A percentile compares a stretch with the other conserved stretches of the same genome.
These are phyloP conservation scores for Australoheros facetus DNA, from an alignment of 2,797 vertebrate genomes.

Conservation along the genomic window DNA sequence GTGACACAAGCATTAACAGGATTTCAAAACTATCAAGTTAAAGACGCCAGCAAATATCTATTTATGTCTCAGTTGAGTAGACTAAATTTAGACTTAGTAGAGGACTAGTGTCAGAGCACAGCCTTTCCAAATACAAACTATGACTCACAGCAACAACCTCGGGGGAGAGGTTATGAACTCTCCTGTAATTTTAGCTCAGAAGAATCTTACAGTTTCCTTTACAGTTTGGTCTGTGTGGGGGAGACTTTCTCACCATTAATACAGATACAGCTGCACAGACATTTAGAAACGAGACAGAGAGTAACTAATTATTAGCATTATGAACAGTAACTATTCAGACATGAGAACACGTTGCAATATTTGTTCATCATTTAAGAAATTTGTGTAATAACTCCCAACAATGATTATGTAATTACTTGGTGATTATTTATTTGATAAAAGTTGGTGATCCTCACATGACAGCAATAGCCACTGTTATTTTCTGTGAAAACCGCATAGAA, in stretches of 20 bases:
- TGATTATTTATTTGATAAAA: not conserved
- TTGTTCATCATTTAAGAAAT: not conserved
- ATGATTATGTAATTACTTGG: not conserved
- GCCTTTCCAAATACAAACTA: conserved; percentile 16
- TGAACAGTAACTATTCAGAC: not conserved
- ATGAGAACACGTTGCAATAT: not conserved
- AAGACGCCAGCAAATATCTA: not conserved
- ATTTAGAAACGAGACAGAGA: not conserved
- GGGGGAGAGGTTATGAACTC: not conserved
- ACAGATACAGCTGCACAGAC: not conserved
- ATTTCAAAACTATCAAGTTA: not conserved
- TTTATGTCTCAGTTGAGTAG: not conserved
- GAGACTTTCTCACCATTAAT: not conserved
- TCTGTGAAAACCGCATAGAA: not conserved
- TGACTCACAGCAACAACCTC: conserved; percentile 14
- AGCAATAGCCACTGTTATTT: not conserved
- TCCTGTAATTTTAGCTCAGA: conserved; percentile 8
- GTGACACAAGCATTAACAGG: not conserved
- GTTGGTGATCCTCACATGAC: not conserved
- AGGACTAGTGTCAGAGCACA: conserved; percentile 1
- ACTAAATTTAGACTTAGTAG: conserved; percentile 8
- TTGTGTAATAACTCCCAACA: not conserved
- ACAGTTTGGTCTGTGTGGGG: not conserved
- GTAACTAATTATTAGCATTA: not conserved
- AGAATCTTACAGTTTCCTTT: not conserved